Evolutionary conservation across 1,140 invertebrate species (phyloP).

Genomic region (Drosophila willistoni): DNA sequence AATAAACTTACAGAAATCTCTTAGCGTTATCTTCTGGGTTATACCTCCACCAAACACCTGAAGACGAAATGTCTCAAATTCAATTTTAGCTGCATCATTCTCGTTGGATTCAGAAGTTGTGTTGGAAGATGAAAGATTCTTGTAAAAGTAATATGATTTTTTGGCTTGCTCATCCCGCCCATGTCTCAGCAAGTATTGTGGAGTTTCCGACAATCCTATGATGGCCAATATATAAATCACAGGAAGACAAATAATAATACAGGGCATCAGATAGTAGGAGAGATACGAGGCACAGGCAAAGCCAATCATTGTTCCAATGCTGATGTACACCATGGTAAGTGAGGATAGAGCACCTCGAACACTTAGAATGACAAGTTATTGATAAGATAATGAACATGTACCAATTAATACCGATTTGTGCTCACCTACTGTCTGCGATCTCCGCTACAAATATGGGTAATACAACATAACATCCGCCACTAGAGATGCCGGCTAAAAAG

Average conservation of each 20-base stretch:
- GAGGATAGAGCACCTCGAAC: constrained; percentile 67
- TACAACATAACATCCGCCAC: constrained; percentile 66
- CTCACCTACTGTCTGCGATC: constrained; percentile 73
- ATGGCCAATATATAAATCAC: constrained; percentile 55
- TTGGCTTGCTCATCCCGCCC: constrained; percentile 53
- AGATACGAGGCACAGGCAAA: constrained; percentile 58
- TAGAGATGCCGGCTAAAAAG: constrained; percentile 80
- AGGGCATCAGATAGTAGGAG: constrained; percentile 63
- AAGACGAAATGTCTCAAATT: constrained; percentile 63
- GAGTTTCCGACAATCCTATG: constrained; percentile 55
- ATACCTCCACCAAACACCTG: constrained; percentile 64
- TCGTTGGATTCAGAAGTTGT: constrained; percentile 23
- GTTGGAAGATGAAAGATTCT: constrained; percentile 43
- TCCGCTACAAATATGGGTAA: constrained; percentile 71
- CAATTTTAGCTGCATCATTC: constrained; percentile 51
- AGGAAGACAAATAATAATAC: constrained; percentile 51
- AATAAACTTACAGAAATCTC: constrained; percentile 61
- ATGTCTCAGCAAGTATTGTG: constrained; percentile 51
- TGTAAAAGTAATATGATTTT: constrained; percentile 66
- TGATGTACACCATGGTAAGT: constrained; percentile 61
- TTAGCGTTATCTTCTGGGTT: constrained; percentile 40
- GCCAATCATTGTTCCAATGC: constrained; percentile 62
- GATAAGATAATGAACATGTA: too few species aligned
- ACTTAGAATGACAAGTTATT: constrained; percentile 28
- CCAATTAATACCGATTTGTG: constrained; percentile 1